These are phyloP conservation scores for Xylocopa sonorina DNA, from an alignment of 1,140 invertebrate species.

Conservation along the genomic window DNA sequence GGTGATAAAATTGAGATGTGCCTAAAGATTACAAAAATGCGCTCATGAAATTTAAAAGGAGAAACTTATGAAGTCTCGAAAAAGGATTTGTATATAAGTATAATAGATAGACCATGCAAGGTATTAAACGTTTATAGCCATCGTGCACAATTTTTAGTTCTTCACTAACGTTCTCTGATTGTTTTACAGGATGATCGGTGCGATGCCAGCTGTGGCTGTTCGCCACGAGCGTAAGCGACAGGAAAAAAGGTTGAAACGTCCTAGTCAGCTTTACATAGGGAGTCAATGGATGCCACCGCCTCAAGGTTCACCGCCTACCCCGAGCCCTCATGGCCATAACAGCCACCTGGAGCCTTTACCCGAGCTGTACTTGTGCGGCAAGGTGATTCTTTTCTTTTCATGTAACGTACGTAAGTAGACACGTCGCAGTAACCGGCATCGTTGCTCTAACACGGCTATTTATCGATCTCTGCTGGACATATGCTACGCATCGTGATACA, in stretches of 20 bases:
- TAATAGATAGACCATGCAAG: too few species aligned
- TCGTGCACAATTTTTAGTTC: background rate
- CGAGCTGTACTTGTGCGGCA: slow-evolving; percentile 88
- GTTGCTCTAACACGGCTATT: background rate
- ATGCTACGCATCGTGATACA: background rate
- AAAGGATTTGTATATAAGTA: too few species aligned
- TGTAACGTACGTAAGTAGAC: background rate
- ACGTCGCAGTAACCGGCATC: background rate
- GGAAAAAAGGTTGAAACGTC: slow-evolving; percentile 87
- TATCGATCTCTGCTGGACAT: slow-evolving; percentile 15
- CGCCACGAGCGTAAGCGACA: slow-evolving; percentile 89
- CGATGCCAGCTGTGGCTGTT: slow-evolving; percentile 92
- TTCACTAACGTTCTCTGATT: background rate
- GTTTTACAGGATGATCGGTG: slow-evolving; percentile 88
- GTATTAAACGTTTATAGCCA: too few species aligned
- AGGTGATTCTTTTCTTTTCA: slow-evolving; percentile 79
- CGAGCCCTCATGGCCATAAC: slow-evolving; percentile 83
- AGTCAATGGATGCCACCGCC: slow-evolving; percentile 83
- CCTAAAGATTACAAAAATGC: too few species aligned
- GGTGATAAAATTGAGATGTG: too few species aligned
- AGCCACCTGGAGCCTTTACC: slow-evolving; percentile 83
- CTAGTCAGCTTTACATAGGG: slow-evolving; percentile 87
- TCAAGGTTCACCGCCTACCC: slow-evolving; percentile 83
- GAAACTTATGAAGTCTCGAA: too few species aligned
- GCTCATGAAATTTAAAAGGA: too few species aligned